Evolutionary conservation across 2,888 invertebrate genomes (phyloP).

Genomic region (Pharmacophagus antenor): DNA sequence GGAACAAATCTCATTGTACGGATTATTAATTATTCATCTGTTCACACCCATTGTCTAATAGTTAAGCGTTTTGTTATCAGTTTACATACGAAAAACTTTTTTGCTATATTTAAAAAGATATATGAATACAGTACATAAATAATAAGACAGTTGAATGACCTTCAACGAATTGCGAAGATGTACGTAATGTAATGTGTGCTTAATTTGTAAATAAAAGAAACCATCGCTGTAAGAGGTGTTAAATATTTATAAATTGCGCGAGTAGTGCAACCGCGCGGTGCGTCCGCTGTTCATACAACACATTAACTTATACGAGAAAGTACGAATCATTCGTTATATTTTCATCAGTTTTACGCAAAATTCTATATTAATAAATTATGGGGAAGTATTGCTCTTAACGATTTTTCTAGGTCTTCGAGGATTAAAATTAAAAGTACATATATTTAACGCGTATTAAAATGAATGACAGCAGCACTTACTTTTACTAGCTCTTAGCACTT

Average conservation of each 20-base stretch:
- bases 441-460: background rate
- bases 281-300: conserved; percentile 2
- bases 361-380: background rate
- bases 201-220: conserved; percentile 29
- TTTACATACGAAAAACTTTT: too few relatives aligned
- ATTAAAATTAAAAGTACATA: background rate
- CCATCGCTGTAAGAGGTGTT: conserved; percentile 28
- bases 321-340: background rate
- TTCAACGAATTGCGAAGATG: conserved; percentile 27
- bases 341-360: background rate
- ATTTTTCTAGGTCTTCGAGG: background rate
- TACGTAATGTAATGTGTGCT: conserved; percentile 30
- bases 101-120: conserved; percentile 8
- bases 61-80: too few relatives aligned
- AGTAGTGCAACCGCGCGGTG: conserved; percentile 8
- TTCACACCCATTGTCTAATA: too few relatives aligned
- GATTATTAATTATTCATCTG: too few relatives aligned
- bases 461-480: background rate
- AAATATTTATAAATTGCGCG: conserved; percentile 27
- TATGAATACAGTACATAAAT: conserved; percentile 19
- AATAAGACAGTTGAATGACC: conserved; percentile 27
- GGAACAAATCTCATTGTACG: too few relatives aligned
- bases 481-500: background rate
- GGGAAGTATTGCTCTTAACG: background rate
- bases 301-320: conserved; percentile 15